Evolutionary conservation across 2,113 vertebrate genomes (phyloP).

Genomic region (Eupsittula cactorum): DNA sequence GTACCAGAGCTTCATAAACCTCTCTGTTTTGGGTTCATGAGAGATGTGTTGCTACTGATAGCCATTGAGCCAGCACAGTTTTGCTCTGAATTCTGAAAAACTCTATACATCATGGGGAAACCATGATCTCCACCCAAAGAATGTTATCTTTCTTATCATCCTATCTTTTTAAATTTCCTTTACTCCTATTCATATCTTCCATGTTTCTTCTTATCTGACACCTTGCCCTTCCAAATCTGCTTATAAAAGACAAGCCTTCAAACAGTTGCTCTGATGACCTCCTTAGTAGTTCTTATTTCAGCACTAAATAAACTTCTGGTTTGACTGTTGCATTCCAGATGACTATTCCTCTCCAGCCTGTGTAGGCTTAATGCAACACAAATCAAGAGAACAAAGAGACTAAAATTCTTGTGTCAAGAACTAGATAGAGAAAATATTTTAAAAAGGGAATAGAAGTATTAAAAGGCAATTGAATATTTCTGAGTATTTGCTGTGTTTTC

Average conservation of each 20-base stretch:
- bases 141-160: not conserved
- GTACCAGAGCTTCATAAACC: not conserved
- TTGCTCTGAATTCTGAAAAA: conserved; percentile 5
- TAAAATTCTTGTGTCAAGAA: not conserved
- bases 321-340: not conserved
- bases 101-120: not conserved
- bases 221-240: not conserved
- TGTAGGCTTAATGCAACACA: not conserved
- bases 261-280: not conserved
- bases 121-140: not conserved
- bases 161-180: not conserved
- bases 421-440: not conserved
- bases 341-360: not conserved
- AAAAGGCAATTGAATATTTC: not conserved
- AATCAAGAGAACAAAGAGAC: not conserved
- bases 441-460: not conserved
- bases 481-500: not conserved
- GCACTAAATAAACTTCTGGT: not conserved
- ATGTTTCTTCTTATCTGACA: not conserved
- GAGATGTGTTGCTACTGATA: not conserved
- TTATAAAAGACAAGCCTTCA: not conserved
- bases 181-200: not conserved
- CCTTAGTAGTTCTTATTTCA: not conserved
- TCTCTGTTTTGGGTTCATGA: not conserved
- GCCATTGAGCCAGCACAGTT: not conserved